Conservation (phyloP, 35 echinoderm and acorn worm genomes). For the Eucidaris tribuloides region DNA sequence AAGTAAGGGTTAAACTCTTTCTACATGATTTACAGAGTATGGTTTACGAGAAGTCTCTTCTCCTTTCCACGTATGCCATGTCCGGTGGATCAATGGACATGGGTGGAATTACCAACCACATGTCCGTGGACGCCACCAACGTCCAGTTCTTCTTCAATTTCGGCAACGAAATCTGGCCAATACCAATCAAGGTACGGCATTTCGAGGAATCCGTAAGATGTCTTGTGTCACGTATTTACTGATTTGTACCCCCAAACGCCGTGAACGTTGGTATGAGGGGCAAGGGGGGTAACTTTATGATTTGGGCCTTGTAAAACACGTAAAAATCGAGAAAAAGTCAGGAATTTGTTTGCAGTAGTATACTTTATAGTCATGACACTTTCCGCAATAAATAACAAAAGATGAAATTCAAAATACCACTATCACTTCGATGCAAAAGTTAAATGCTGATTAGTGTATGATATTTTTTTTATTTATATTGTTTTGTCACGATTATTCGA, state of each 20-base stretch:
- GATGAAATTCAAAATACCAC: too few species aligned
- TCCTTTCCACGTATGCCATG: slow-evolving; percentile 79
- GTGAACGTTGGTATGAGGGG: too few species aligned
- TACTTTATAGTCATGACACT: too few species aligned
- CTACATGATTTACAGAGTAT: slow-evolving; percentile 59
- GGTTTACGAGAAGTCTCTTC: slow-evolving; percentile 89
- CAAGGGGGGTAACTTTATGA: too few species aligned
- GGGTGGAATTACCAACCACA: slow-evolving; percentile 94
- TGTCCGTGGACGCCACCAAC: slow-evolving; percentile 87
- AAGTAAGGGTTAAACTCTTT: too few species aligned
- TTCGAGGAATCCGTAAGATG: background rate
- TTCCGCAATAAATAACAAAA: too few species aligned
- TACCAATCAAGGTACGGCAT: slow-evolving; percentile 77
- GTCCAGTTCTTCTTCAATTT: slow-evolving; percentile 57
- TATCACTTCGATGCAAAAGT: too few species aligned
- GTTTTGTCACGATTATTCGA: background rate
- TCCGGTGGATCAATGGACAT: slow-evolving; percentile 79
- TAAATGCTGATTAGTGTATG: background rate
- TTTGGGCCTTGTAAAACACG: too few species aligned
- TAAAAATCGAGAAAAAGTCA: too few species aligned
- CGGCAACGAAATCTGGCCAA: slow-evolving; percentile 63
- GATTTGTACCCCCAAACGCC: too few species aligned
- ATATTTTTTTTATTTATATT: background rate
- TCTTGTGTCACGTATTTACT: too few species aligned
- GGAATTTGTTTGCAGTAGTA: too few species aligned